A percentile compares a stretch with the other conserved stretches of the same genome.
phyloP scores from a whole-genome alignment of 2,888 invertebrate genomes.

The Drosophila algonquin region DNA sequence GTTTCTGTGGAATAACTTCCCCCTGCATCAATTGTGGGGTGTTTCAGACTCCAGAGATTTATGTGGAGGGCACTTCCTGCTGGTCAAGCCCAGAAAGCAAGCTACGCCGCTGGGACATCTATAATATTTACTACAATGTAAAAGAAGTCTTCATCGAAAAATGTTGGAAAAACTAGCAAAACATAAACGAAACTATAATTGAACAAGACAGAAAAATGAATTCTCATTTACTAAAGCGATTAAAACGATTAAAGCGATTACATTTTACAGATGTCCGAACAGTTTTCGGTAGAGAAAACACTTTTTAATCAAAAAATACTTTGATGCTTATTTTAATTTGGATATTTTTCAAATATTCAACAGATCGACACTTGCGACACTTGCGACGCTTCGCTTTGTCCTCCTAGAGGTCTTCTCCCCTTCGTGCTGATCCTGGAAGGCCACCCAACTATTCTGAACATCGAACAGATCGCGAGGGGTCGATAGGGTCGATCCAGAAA shows the following conservation, averaged over 20 bases:
- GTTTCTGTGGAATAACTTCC: background rate
- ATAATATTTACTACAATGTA: background rate
- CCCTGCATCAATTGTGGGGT: background rate
- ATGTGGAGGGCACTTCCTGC: background rate
- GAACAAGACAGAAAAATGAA: slow-evolving; percentile 1
- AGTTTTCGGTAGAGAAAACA: background rate
- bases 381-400: background rate
- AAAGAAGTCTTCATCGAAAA: background rate
- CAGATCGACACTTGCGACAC: background rate
- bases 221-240: background rate
- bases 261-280: background rate
- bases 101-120: background rate
- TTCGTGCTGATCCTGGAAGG: background rate
- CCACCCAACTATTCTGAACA: background rate
- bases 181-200: slow-evolving; percentile 17
- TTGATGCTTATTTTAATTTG: no score
- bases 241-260: background rate
- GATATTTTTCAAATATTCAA: background rate
- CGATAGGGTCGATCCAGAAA: background rate
- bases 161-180: slow-evolving; percentile 3
- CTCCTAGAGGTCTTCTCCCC: background rate
- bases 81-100: background rate
- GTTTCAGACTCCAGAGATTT: background rate
- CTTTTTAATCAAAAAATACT: background rate
- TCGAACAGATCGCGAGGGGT: background rate